A percentile compares a stretch with the other conserved stretches of the same genome.
Conservation (phyloP, 1,140 invertebrate species). For the Sitophilus oryzae region DNA sequence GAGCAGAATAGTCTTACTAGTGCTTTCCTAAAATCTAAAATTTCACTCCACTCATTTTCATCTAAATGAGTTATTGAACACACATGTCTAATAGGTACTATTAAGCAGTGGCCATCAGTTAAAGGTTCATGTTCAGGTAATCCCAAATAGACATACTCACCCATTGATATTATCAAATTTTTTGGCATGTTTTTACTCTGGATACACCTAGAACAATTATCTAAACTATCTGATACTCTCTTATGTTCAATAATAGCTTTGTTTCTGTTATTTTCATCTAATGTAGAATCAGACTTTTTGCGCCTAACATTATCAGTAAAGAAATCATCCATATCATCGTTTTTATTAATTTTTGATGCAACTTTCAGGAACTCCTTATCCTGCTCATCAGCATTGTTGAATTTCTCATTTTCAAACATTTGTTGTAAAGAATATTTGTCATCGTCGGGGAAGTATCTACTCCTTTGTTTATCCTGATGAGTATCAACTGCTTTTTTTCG, state of each 20-base stretch:
- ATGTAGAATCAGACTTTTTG: constrained; percentile 55
- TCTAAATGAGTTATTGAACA: constrained; percentile 74
- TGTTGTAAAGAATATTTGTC: constrained; percentile 79
- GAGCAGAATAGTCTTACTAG: constrained; percentile 72
- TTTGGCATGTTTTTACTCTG: constrained; percentile 75
- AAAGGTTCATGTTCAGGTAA: constrained; percentile 74
- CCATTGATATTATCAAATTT: constrained; percentile 80
- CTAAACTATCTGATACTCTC: constrained; percentile 61
- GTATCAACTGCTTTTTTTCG: constrained; percentile 64
- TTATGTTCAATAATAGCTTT: constrained; percentile 70
- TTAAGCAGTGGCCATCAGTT: constrained; percentile 80
- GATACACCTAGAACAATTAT: constrained; percentile 78
- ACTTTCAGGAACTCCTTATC: constrained; percentile 74
- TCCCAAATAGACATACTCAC: constrained; percentile 74
- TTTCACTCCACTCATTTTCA: constrained; percentile 89
- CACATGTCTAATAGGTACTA: constrained; percentile 78
- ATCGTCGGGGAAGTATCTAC: constrained; percentile 86
- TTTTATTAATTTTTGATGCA: constrained; percentile 61
- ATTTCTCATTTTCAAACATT: constrained; percentile 89
- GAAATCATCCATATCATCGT: constrained; percentile 80
- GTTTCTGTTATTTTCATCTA: constrained; percentile 57
- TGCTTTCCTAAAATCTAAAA: constrained; percentile 69
- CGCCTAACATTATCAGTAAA: constrained; percentile 69
- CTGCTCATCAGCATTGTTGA: constrained; percentile 71
- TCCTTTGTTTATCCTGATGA: constrained; percentile 65